These are phyloP conservation scores for Isurus oxyrinchus DNA, from an alignment of 2,113 vertebrate species.

Conservation along the genomic window DNA sequence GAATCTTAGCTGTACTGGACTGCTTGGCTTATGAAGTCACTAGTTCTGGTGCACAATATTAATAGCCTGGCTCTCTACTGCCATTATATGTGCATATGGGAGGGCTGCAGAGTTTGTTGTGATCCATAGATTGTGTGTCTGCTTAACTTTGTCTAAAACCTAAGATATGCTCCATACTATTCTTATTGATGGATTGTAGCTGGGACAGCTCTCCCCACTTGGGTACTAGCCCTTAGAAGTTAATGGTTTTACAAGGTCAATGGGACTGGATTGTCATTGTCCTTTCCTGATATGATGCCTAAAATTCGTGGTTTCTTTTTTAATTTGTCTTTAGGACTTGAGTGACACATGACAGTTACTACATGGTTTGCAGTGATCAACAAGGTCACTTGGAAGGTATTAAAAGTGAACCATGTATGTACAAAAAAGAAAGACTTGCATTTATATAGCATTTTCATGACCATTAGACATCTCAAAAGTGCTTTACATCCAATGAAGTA, in stretches of 20 bases:
- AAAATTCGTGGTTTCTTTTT: not conserved
- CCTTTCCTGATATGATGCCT: not conserved
- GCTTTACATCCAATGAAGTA: not conserved
- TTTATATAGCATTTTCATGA: not conserved
- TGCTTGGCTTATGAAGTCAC: not conserved
- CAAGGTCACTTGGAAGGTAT: not conserved
- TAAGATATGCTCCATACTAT: not conserved
- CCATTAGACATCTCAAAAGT: not conserved
- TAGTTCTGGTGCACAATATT: not conserved
- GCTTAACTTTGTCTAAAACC: not conserved
- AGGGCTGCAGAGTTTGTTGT: not conserved
- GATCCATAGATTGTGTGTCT: not conserved
- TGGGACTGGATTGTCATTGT: not conserved
- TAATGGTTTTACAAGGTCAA: not conserved
- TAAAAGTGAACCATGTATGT: not conserved
- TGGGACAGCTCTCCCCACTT: not conserved
- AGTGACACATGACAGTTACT: not conserved
- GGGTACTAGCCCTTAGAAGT: not conserved
- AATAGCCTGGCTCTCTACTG: not conserved
- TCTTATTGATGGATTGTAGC: not conserved
- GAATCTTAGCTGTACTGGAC: not conserved
- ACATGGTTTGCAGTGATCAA: not conserved
- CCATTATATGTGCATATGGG: not conserved
- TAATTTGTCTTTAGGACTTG: not conserved
- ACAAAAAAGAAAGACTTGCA: not conserved